Base-by-base conservation (phyloP, 2,888 invertebrate genomes). In the Eupithecia tripunctaria region DNA sequence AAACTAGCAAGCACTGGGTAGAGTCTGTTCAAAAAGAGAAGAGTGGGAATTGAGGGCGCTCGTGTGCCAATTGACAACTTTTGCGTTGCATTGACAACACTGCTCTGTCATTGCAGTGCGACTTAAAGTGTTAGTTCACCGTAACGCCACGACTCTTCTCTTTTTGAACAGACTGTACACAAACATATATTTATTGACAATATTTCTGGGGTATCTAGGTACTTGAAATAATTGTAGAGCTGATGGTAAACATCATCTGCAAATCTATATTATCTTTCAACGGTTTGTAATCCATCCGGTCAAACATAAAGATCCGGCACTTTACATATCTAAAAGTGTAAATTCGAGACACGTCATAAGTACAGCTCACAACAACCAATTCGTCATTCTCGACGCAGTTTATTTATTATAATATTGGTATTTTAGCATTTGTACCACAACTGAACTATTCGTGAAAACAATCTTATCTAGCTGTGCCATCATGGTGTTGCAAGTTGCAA, bases 211-310 rank as follows among this genome's bases (percentile, higher is more conserved):
- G n/a, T n/a, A n/a, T n/a, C n/a, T n/a, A n/a, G n/a, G n/a, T 25
- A 56, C 10, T 25, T 56, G 25, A 25, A 21, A 25, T 56, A 43
- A 47, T 21, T 56, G 25, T 25, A 51, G 21, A 10, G 21, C 12
- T 51, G 21, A 21, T 51, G 21, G 51, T 51, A 12, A 56, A 56
- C 56, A 14, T 56, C 56, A 12, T 56, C 47, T 47, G 47, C 47
- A 47, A 51, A 21, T 51, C 2, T 21, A n/a, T 3, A 51, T 51
- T 51, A 21, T 51, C 51, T 51, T 51, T 7, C 43, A n/a, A 51
- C 51, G 51, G 51, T 51, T 51, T 51, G 51, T 21, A 51, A 51
- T 51, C n/a, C 51, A 51, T 51, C 56, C 56, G 25, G 56, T 25
- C 12, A 25, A 56, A 56, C 56, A 56, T 12, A 56, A 5, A 56